Base-by-base conservation (phyloP, 1,140 invertebrate genomes). In the Plectus sambesii region DNA sequence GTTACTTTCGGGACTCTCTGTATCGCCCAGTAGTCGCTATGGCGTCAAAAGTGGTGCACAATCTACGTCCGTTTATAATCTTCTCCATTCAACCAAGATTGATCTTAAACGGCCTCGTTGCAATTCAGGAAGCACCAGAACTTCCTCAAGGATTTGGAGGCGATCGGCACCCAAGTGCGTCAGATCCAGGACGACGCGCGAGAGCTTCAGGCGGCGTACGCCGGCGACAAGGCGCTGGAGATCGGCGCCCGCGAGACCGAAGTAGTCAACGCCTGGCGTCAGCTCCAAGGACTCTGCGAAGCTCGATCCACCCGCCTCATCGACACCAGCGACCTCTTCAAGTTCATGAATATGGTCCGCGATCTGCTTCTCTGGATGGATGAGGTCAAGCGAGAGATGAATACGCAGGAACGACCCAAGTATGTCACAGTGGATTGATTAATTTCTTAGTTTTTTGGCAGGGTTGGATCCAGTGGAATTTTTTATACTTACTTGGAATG, bases 331-430 rank as follows among this genome's bases (percentile, higher is more conserved):
- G 67, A 68, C 38, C 51, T 69, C 2, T 70, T 69, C 77, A 83
- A 84, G 66, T 99, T 99, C 85, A 88, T 98, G 69, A 93, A 86
- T 68, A 85, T 96, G 82, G 89, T 96, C 30, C 79, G 90, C 53
- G 94, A 85, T 25, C 75, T 98, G 23, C 83, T 90, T 75, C 78
- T 94, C 47, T 99, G 93, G 93, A 98, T 99, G 87, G 90, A 97
- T 66, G 92, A 97, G 73, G 84, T 97, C 24, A 83, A 89, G 24
- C 74, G 89, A 39, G 87, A 94, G 70, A 94, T 96, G 87, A 96
- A 90, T 70, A 92, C 89, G 29, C 87, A 88, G 39, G 93, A 98
- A 72, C 94, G 96, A 74, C 90, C 93, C 43, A 80, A 85, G 78
- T 17, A 66, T 35, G 37, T 52, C 39, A 29, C 20, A 25, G n/a